Percentiles rank a stretch among this genome's conserved stretches.
Evolutionary conservation across 1,140 invertebrate species (phyloP).

Genomic region (Maconellicoccus hirsutus): DNA sequence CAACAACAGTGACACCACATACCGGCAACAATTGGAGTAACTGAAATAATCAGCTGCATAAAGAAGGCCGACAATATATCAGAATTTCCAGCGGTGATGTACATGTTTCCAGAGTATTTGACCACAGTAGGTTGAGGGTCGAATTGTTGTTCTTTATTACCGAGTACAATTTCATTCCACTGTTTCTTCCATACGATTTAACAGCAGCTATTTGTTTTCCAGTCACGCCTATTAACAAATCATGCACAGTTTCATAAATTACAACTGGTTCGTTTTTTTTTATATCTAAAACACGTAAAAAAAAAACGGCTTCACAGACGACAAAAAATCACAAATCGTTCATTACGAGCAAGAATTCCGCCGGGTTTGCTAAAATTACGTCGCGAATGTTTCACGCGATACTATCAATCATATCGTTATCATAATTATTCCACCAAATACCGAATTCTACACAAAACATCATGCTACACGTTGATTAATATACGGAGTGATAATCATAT

Average conservation of each 20-base stretch:
- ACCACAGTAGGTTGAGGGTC: slow-evolving; percentile 8
- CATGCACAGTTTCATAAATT: slow-evolving; percentile 9
- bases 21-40: slow-evolving; percentile 7
- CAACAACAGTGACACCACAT: neutral
- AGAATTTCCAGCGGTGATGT: neutral
- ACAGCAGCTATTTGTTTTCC: slow-evolving; percentile 3
- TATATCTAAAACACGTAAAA: neutral
- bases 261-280: neutral
- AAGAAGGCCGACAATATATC: neutral
- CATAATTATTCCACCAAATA: neutral
- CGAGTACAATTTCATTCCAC: slow-evolving; percentile 9
- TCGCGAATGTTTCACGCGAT: too few relatives aligned
- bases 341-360: too few relatives aligned
- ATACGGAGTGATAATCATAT: slow-evolving; percentile 4
- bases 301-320: too few relatives aligned
- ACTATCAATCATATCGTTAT: neutral
- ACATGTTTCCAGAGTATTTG: neutral
- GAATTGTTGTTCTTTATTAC: neutral
- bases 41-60: slow-evolving; percentile 12
- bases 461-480: neutral
- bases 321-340: too few relatives aligned
- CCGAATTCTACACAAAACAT: neutral
- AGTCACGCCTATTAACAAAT: slow-evolving; percentile 8
- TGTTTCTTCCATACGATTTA: slow-evolving; percentile 11
- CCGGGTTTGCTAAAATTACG: too few relatives aligned